Evolutionary conservation across 2,888 invertebrate genomes (phyloP).

Genomic region (Lepidochitona cinerea): DNA sequence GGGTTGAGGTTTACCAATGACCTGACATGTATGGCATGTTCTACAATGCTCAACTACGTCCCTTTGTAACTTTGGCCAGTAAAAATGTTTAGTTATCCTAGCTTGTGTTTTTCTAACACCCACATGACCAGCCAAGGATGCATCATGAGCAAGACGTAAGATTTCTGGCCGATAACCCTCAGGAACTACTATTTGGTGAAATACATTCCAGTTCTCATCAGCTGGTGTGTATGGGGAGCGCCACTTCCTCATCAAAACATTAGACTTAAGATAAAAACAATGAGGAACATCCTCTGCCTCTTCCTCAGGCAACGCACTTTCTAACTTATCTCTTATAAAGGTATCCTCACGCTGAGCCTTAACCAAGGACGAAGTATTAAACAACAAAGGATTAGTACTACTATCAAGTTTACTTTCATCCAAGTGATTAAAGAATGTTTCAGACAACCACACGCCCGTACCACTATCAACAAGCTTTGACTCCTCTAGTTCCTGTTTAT

Average conservation of each 20-base stretch:
- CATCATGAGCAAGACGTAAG: neutral
- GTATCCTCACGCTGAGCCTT: neutral
- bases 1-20: constrained; percentile 8
- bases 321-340: neutral
- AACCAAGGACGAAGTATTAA: no score
- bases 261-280: constrained; percentile 6
- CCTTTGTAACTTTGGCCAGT: constrained; percentile 13
- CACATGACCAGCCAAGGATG: constrained; percentile 10
- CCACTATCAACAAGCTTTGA: no score
- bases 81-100: constrained; percentile 11
- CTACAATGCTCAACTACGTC: constrained; percentile 13
- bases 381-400: no score
- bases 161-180: neutral
- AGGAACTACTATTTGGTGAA: constrained; percentile 12
- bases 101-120: constrained; percentile 5
- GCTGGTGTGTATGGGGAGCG: constrained; percentile 1
- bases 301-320: neutral
- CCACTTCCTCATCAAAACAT: constrained; percentile 12
- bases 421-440: neutral
- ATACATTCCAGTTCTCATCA: neutral
- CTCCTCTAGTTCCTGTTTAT: no score
- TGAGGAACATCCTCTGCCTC: constrained; percentile 5
- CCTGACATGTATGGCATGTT: constrained; percentile 19
- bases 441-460: no score
- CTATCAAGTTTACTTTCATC: neutral